Percentiles rank a stretch among this genome's conserved stretches.
Conservation (phyloP, 2,888 invertebrate genomes). For the Bombylius major region DNA sequence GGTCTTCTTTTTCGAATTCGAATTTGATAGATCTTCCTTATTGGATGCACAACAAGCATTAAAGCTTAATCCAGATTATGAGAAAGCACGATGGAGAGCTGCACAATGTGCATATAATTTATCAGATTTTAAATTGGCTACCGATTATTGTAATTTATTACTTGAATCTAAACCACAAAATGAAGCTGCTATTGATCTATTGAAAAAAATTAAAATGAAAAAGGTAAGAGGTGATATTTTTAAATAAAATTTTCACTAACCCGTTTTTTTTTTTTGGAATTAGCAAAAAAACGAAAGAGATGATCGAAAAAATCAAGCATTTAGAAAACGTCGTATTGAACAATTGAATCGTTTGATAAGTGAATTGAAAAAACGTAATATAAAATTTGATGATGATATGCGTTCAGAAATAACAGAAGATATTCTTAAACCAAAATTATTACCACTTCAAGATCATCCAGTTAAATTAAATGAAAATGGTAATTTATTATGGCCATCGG, state of each 20-base stretch:
- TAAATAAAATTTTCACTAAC: neutral
- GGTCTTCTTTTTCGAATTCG: neutral
- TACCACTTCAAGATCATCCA: constrained; percentile 49
- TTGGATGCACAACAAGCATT: constrained; percentile 70
- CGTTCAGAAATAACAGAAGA: constrained; percentile 37
- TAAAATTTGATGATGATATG: constrained; percentile 43
- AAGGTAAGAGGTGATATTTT: constrained; percentile 25
- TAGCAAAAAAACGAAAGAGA: constrained; percentile 28
- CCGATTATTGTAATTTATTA: constrained; percentile 57
- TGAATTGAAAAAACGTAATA: constrained; percentile 38
- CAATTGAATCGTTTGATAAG: constrained; percentile 37
- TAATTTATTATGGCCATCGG: constrained; percentile 71
- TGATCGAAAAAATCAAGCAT: constrained; percentile 43
- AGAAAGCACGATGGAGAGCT: constrained; percentile 63
- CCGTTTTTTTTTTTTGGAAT: constrained; percentile 30
- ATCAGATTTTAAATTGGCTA: constrained; percentile 54
- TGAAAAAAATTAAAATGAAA: constrained; percentile 40
- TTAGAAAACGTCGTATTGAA: constrained; percentile 39
- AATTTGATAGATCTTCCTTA: constrained; percentile 45
- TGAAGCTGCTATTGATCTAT: constrained; percentile 42
- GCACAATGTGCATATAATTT: constrained; percentile 59
- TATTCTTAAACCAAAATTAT: constrained; percentile 49
- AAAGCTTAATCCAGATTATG: constrained; percentile 58
- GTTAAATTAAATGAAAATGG: constrained; percentile 47
- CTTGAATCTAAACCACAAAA: constrained; percentile 45